Evolutionary conservation across 2,113 vertebrate species (phyloP), one percentile per base, ranked within the genome.

Genomic region (Anarhynchus alexandrinus): DNA sequence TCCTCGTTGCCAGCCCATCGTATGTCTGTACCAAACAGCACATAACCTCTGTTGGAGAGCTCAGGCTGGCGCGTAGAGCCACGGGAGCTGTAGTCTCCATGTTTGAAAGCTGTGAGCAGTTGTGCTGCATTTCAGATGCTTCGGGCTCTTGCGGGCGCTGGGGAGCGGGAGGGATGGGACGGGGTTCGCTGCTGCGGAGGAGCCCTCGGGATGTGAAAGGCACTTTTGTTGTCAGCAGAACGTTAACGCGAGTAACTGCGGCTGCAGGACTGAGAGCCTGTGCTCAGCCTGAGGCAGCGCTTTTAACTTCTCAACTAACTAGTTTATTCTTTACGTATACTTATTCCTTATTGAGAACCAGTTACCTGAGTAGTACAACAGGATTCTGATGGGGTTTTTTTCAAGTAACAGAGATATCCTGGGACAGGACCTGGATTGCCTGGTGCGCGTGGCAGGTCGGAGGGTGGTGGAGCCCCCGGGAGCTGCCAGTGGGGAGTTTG

Each of bases 1-100:
- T 27, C 36, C 49, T 38, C 10, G 0, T 8, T 25, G 59, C 70
- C n/a, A 20, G 36, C 54, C 3, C 5, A 0, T 2, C 2, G 7
- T 7, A 2, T 0, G 3, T 27, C 3, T 7, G 51, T 7, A 0
- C 30, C 5, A 1, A 34, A 2, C 43, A 45, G 51, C 54, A 78
- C 9, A 3, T 6, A 15, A 10, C 1, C 0, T 8, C 6, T 6
- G 1, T 1, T 36, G 79, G 45, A 45, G 73, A 32, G 7, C 12
- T 1, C 5, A 2, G 61, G 57, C 58, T 34, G 79, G 57, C 12
- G 43, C 36, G 0, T 9, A 5, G 81, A 45, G 5, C 10, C 16
- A 4, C 16, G 40, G 64, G 55, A 51, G 36, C 69, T 16, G 34
- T 6, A 3, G 47, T 29, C 32, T 14, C 15, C 15, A 25, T 4